Evolutionary conservation across 1,140 invertebrate genomes (phyloP).

Genomic region (Sesamia nonagrioides): DNA sequence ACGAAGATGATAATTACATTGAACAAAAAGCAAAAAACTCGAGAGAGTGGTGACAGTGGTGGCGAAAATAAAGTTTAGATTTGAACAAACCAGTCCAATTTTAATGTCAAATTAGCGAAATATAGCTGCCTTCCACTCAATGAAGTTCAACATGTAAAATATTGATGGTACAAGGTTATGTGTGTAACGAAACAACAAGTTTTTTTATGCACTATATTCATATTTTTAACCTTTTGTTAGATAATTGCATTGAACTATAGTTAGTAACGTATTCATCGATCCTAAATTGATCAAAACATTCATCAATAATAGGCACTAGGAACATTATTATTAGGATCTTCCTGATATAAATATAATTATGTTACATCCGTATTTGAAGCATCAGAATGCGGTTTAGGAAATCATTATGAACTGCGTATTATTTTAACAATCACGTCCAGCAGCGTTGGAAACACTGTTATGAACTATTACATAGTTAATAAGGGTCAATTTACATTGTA

Average conservation of each 20-base stretch:
- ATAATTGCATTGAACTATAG: conserved; percentile 30
- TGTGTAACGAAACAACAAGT: conserved; percentile 4
- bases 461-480: not conserved
- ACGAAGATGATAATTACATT: too few species aligned
- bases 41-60: not conserved
- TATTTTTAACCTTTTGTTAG: conserved; percentile 27
- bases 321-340: too few species aligned
- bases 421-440: too few species aligned
- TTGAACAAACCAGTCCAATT: not conserved
- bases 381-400: too few species aligned
- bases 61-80: not conserved
- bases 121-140: not conserved
- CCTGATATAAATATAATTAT: too few species aligned
- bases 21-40: too few species aligned
- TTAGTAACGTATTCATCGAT: conserved; percentile 4
- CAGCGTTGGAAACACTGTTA: too few species aligned
- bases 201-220: conserved; percentile 7
- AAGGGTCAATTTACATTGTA: not conserved
- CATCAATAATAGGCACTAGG: not conserved
- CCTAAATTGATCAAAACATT: conserved; percentile 15
- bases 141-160: not conserved
- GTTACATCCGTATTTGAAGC: too few species aligned
- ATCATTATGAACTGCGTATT: too few species aligned
- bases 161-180: conserved; percentile 23
- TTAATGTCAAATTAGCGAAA: not conserved